Base-by-base conservation (phyloP, 2,888 invertebrate genomes). In the Argyresthia albistria region DNA sequence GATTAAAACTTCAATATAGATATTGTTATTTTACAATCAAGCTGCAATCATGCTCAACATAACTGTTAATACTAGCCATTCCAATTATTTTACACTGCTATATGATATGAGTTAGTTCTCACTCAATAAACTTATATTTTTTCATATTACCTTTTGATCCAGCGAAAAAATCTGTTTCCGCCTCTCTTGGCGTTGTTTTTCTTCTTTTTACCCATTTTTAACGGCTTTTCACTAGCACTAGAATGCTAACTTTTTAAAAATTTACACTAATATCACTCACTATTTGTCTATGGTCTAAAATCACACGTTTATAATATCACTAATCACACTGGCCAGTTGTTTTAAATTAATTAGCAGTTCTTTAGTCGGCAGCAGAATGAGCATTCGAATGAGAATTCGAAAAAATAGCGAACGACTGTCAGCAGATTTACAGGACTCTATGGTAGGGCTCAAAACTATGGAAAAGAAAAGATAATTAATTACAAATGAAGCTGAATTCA, bases 181-280 rank as follows among this genome's bases (percentile, higher is more conserved):
- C 74, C 71, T 62, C 73, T 81, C 60, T 77, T 83, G 11, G 67
- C 75, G 60, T 60, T 76, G 66, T 73, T 76, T 74, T 83, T 87
- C 76, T 83, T 86, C 73, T 84, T 86, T 59, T 84, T 86, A 58
- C 84, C 84, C 86, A 87, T 87, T 70, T 67, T 73, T 62, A n/a
- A 58, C 62, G 55, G 63, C 62, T 68, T 39, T 73, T 70, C 61
- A 52, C 35, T 11, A 35, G 35, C 35, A 35, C 35, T 35, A 35
- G 8, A 25, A 25, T 25, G 6, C 3, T 2, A 4, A 25, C 25
- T 25, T n/a, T n/a, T n/a, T n/a, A n/a, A 25, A 25, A 25, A 2
- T 25, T 25, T 25, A 25, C 25, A 25, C 25, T 25, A 25, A 25
- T 25, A 52, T 51, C 53, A 62, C 60, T 58, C 60, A 58, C 25